A percentile compares a stretch with the other conserved stretches of the same genome.
Conservation (phyloP, 2,888 invertebrate genomes). For the Pristionchus exspectatus region DNA sequence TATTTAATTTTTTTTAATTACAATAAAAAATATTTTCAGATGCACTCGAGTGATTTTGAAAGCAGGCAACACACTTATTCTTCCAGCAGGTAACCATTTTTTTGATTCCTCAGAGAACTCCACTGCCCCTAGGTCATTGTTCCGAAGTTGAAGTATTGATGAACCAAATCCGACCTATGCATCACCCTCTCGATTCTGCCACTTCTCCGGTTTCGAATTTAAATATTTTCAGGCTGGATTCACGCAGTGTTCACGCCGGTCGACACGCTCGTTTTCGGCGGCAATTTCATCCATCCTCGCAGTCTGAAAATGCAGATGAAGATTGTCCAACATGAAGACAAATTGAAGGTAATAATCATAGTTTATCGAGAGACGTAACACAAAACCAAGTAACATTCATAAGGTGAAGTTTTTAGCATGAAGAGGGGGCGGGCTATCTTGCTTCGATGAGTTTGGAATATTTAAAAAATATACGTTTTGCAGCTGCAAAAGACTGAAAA, state of each 20-base stretch:
- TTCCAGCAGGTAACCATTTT: slow-evolving; percentile 86
- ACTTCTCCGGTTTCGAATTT: background rate
- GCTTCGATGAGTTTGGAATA: too few species aligned
- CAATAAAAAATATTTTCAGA: slow-evolving; percentile 80
- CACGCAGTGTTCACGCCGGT: slow-evolving; percentile 91
- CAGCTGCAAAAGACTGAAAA: slow-evolving; percentile 96
- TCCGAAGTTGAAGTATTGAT: too few species aligned
- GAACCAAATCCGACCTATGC: too few species aligned
- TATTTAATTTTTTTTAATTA: slow-evolving; percentile 47
- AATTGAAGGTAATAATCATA: slow-evolving; percentile 92
- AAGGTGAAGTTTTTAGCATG: too few species aligned
- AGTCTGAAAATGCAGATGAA: slow-evolving; percentile 91
- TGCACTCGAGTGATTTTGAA: slow-evolving; percentile 86
- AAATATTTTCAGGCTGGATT: slow-evolving; percentile 87
- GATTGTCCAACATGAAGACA: slow-evolving; percentile 95
- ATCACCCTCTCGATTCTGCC: background rate
- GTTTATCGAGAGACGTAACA: too few species aligned
- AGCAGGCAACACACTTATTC: slow-evolving; percentile 91
- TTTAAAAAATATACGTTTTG: slow-evolving; percentile 17
- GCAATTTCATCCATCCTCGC: slow-evolving; percentile 90
- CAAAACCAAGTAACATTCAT: too few species aligned
- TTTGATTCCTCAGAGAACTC: too few species aligned
- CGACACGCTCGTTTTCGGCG: slow-evolving; percentile 93
- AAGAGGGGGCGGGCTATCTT: too few species aligned
- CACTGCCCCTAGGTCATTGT: too few species aligned